phyloP scores from a whole-genome alignment of 2,888 invertebrate genomes.

The Hofmannophila pseudospretella region DNA sequence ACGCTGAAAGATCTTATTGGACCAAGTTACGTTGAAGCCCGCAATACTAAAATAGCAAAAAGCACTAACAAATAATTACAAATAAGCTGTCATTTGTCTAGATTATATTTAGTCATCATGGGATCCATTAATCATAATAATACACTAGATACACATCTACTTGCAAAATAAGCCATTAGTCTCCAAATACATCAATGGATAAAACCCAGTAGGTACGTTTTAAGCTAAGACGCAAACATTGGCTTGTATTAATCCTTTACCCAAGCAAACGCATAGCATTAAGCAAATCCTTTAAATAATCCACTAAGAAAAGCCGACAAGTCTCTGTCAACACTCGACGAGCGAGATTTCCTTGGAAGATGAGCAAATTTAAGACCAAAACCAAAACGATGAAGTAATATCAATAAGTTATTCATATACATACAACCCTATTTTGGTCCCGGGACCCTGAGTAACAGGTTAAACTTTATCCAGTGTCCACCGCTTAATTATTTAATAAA shows the following conservation, averaged over 20 bases:
- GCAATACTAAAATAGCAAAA: constrained; percentile 1
- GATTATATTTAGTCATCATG: constrained; percentile 31
- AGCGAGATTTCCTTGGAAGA: constrained; percentile 53
- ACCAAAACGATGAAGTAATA: too few species aligned
- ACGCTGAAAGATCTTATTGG: too few species aligned
- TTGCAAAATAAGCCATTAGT: constrained; percentile 34
- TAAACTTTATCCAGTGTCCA: too few species aligned
- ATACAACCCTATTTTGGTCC: too few species aligned
- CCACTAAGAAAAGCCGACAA: constrained; percentile 64
- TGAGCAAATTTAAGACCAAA: neutral
- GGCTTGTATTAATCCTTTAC: constrained; percentile 52
- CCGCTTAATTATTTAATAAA: too few species aligned
- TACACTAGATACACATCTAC: too few species aligned
- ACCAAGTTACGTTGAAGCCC: too few species aligned
- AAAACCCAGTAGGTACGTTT: constrained; percentile 30
- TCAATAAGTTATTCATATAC: neutral
- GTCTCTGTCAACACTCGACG: constrained; percentile 66
- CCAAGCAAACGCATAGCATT: constrained; percentile 62
- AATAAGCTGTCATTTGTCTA: constrained; percentile 35
- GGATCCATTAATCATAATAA: constrained; percentile 37
- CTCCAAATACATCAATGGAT: constrained; percentile 49
- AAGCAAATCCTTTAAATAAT: constrained; percentile 72
- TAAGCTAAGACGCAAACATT: constrained; percentile 54
- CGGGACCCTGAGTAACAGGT: too few species aligned
- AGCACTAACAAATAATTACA: constrained; percentile 17